A percentile compares a stretch with the other conserved stretches of the same genome.
Conservation (phyloP, 2,888 invertebrate species). For the Aporophyla nigra region DNA sequence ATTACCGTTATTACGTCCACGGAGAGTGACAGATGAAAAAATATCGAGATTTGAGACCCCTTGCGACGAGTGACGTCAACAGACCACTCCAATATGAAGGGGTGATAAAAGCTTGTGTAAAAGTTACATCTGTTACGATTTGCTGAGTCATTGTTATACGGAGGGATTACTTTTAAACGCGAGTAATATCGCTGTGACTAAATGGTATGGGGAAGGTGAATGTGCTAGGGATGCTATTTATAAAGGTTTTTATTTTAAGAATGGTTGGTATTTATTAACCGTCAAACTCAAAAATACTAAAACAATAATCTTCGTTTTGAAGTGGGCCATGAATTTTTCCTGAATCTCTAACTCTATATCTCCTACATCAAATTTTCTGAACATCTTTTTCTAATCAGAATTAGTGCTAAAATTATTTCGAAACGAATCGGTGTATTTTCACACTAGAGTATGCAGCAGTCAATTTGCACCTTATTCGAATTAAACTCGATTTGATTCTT, state of each 20-base stretch:
- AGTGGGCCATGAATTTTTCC: neutral
- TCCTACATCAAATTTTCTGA: too few species aligned
- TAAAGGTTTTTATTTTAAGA: neutral
- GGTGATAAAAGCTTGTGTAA: constrained; percentile 13
- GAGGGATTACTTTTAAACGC: constrained; percentile 3
- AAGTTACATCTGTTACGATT: constrained; percentile 41
- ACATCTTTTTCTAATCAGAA: too few species aligned
- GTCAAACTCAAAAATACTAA: too few species aligned
- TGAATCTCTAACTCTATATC: too few species aligned
- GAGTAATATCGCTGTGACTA: neutral
- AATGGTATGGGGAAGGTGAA: neutral
- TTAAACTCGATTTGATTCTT: too few species aligned
- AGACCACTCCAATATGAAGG: constrained; percentile 28
- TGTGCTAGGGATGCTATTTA: neutral
- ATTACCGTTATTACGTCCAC: constrained; percentile 40
- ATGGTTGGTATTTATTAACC: neutral
- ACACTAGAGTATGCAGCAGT: too few species aligned
- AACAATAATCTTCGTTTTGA: neutral
- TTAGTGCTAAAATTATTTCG: too few species aligned
- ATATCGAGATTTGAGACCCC: constrained; percentile 24
- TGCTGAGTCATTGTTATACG: constrained; percentile 28
- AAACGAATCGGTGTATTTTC: too few species aligned
- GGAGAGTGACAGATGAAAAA: constrained; percentile 37
- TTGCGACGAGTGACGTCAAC: constrained; percentile 9
- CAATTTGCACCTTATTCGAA: too few species aligned